phyloP scores from a whole-genome alignment of 2,113 vertebrate genomes.

The Pogona vitticeps region DNA sequence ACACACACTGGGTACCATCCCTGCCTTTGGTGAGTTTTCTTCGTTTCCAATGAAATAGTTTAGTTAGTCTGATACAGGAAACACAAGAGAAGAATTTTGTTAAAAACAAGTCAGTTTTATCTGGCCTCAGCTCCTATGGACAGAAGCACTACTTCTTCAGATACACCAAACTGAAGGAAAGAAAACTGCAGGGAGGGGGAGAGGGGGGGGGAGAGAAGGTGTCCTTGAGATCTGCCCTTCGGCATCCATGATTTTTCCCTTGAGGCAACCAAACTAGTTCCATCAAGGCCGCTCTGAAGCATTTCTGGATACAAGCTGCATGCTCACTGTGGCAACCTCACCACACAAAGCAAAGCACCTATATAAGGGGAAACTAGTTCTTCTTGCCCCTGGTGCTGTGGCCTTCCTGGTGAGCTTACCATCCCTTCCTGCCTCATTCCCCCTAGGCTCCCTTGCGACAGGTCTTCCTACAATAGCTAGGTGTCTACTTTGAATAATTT shows the following conservation, averaged over 20 bases:
- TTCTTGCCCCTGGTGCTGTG: not conserved
- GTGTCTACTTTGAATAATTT: not conserved
- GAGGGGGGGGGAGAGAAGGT: not conserved
- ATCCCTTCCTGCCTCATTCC: not conserved
- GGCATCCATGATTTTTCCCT: not conserved
- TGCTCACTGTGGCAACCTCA: too few species aligned
- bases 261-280: too few species aligned
- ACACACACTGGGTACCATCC: not conserved
- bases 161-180: not conserved
- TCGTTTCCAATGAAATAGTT: not conserved
- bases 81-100: too few species aligned
- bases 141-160: too few species aligned
- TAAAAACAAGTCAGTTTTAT: too few species aligned
- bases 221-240: not conserved
- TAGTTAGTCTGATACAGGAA: too few species aligned
- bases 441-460: too few species aligned
- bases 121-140: too few species aligned
- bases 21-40: not conserved
- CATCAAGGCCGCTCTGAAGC: not conserved
- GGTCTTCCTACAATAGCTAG: not conserved
- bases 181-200: too few species aligned
- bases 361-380: not conserved
- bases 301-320: not conserved
- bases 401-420: not conserved
- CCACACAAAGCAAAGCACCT: not conserved